Base-by-base conservation (phyloP, 2,888 invertebrate genomes). In the Metallyticus violacea region DNA sequence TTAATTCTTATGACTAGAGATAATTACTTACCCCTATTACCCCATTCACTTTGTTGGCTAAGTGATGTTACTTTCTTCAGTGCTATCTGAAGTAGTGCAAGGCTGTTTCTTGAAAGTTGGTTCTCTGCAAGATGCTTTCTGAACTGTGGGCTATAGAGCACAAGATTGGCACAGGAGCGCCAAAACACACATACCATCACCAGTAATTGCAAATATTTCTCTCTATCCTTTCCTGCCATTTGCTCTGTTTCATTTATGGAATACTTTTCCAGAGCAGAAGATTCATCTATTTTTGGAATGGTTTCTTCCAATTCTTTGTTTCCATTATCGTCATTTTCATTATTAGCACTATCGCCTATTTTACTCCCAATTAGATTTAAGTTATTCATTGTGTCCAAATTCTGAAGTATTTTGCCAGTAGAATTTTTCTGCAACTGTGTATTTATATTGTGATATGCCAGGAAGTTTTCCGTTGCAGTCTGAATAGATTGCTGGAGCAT, bases 91-190 rank as follows among this genome's bases (percentile, higher is more conserved):
- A 93, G 90, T 89, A 93, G 89, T 86, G 91, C 91, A 88, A 91
- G 92, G 87, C 92, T 92, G 89, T 92, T 91, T 86, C 91, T 87
- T 87, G 92, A 90, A 89, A 92, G 91, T 0, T 89, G 85, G 90
- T 93, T 92, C 27, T 90, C 90, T 25, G 91, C 92, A 86, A 93
- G 90, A 89, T 92, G 91, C 89, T 90, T 89, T 1, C 94, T 91
- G 89, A 94, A 94, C 91, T 91, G 90, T 0, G 94, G 94, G 88
- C 94, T 94, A 90, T 93, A 93, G 83, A 94, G 89, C 76, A 93
- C 93, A 80, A 95, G 89, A 7, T 91, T 91, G 5, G 93, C 93
- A 89, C 93, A 93, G 1, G 92, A 92, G 90, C 92, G 92, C 94
- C 94, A 94, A 88, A 93, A 93, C 78, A 93, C 92, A 88, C 91